Conservation (phyloP, 1,140 invertebrate genomes). For the Cotesia glomerata region DNA sequence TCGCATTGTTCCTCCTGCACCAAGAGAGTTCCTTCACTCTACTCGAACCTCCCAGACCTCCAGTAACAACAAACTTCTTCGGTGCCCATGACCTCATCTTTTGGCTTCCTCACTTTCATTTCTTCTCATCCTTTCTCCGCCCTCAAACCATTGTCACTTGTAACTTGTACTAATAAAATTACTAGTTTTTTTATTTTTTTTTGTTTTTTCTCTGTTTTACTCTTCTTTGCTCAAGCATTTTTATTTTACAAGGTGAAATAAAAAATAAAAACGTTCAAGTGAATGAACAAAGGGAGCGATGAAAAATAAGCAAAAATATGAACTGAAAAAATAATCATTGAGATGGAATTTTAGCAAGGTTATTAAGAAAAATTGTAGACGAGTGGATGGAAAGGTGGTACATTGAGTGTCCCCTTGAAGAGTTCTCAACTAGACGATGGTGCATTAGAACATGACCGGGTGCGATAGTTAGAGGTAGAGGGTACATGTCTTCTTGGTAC, state of each 20-base stretch:
- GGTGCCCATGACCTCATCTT: constrained; percentile 12
- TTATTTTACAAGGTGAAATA: background rate
- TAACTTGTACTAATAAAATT: background rate
- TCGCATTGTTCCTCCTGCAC: constrained; percentile 23
- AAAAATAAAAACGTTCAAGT: constrained; percentile 31
- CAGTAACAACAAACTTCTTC: constrained; percentile 2
- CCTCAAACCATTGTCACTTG: background rate
- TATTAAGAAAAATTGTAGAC: constrained; percentile 34
- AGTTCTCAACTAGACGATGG: constrained; percentile 17
- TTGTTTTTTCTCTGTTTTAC: constrained; percentile 17
- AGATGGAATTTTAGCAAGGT: constrained; percentile 9
- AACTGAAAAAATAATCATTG: background rate
- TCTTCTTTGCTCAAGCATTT: constrained; percentile 7
- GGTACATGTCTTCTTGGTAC: background rate
- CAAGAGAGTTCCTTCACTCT: constrained; percentile 19
- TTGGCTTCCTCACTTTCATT: background rate
- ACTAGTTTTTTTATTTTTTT: constrained; percentile 13
- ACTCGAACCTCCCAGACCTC: background rate
- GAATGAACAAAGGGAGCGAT: too few relatives aligned
- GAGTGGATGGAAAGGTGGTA: constrained; percentile 4
- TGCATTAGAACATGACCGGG: constrained; percentile 10
- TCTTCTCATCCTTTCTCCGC: background rate
- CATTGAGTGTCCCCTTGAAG: constrained; percentile 17
- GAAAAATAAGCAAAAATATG: too few relatives aligned
- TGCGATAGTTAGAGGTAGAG: background rate